Evolutionary conservation across 2,797 vertebrate genomes (phyloP).

Genomic region (Sandelia bainsii): DNA sequence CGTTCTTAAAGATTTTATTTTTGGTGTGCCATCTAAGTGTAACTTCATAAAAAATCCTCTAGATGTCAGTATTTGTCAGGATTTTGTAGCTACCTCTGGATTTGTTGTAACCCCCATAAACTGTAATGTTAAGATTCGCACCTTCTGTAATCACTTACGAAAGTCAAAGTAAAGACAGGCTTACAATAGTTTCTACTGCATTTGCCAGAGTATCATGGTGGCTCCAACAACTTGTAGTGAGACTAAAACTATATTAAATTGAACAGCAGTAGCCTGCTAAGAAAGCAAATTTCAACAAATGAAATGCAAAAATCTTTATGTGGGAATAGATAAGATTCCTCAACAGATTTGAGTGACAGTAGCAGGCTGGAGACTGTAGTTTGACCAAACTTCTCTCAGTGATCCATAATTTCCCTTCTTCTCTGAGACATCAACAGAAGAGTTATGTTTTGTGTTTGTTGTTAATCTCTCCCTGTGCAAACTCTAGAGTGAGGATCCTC

Average conservation of each 20-base stretch:
- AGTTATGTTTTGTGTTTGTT: conserved; percentile 74
- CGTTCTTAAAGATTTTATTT: not conserved
- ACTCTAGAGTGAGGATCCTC: conserved; percentile 73
- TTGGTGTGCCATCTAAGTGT: not conserved
- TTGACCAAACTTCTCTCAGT: conserved; percentile 45
- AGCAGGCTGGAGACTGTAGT: conserved; percentile 15
- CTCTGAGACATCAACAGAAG: conserved; percentile 42
- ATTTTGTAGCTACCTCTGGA: not conserved
- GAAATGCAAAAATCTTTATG: not conserved
- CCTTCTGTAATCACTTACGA: not conserved
- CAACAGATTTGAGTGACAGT: not conserved
- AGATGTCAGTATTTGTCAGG: conserved; percentile 70
- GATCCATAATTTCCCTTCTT: conserved; percentile 39
- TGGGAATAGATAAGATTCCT: not conserved
- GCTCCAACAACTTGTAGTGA: not conserved
- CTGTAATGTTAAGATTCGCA: not conserved
- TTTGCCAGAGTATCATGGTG: not conserved
- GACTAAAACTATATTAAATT: too few species aligned
- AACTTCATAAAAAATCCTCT: conserved; percentile 40
- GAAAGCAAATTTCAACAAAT: not conserved
- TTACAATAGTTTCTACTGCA: conserved; percentile 1
- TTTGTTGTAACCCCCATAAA: conserved; percentile 4
- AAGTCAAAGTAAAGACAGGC: conserved; percentile 10
- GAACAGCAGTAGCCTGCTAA: not conserved
- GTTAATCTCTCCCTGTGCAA: conserved; percentile 79